Percentiles rank a stretch among this genome's conserved stretches.
Conservation (phyloP, 2,797 vertebrate genomes). For the Pangasius macronema region DNA sequence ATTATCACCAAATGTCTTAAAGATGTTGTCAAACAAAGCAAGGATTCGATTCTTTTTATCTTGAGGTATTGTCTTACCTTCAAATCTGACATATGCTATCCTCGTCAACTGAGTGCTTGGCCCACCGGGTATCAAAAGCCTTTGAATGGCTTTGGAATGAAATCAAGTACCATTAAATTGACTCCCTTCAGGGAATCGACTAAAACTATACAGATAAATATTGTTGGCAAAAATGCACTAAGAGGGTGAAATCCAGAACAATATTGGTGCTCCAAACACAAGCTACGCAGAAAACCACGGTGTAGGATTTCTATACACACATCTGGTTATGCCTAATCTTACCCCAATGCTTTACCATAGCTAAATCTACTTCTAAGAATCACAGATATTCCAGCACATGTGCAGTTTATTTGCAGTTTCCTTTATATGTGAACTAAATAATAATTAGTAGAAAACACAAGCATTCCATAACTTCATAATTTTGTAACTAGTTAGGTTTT, state of each 20-base stretch:
- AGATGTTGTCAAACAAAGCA: conserved; percentile 29
- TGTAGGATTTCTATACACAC: conserved; percentile 35
- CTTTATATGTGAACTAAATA: neutral
- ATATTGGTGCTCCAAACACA: neutral
- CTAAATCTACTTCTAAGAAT: conserved; percentile 30
- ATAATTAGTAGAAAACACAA: neutral
- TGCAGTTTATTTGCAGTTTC: conserved; percentile 2
- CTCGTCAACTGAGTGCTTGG: conserved; percentile 73
- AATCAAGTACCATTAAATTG: conserved; percentile 43
- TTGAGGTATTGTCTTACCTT: conserved; percentile 68
- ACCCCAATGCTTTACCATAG: neutral
- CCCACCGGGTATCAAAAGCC: conserved; percentile 74
- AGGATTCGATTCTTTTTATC: conserved; percentile 10
- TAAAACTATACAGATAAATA: conserved; percentile 7
- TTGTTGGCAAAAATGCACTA: conserved; percentile 8
- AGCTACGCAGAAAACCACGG: conserved; percentile 12
- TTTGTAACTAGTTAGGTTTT: neutral
- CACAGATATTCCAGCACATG: conserved; percentile 45
- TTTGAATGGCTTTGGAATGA: conserved; percentile 68
- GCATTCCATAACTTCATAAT: neutral
- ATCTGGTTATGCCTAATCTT: conserved; percentile 6
- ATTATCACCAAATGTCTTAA: conserved; percentile 30
- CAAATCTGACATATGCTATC: conserved; percentile 70
- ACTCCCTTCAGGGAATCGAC: conserved; percentile 10
- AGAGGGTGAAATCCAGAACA: conserved; percentile 9